Evolutionary conservation across 2,113 vertebrate genomes (phyloP), one percentile per base, ranked within the genome.

Genomic region (Cyprinodon variegatus): DNA sequence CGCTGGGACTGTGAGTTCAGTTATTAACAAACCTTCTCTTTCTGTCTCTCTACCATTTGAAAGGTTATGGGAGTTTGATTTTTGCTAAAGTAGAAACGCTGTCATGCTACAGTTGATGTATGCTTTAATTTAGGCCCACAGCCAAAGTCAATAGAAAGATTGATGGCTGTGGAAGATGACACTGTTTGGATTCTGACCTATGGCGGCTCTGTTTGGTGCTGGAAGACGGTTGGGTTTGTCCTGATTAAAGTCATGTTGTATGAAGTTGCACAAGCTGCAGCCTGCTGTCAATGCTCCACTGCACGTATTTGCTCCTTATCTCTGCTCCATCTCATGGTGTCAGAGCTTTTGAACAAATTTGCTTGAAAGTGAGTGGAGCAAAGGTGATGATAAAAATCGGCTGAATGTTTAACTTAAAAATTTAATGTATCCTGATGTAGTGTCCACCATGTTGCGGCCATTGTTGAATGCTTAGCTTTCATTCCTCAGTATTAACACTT

Each of bases 1-100:
- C 77, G 97, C 98, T 81, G 97, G 96, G 62, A 95, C 92, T 86
- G 98, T 99, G 91, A 96, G 90, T 53, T 15, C n/a, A 20, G 17
- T 50, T 13, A 11, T 63, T 57, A 3, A 10, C 11, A 37, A 65
- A 61, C 53, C 12, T 36, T 60, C 38, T 61, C 41, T 36, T 13
- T 2, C 2, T 39, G 0, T 38, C 36, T 39, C 22, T 72, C 15
- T 38, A 3, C 37, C 39, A 1, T 71, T 5, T 29, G 14, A 12
- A 14, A 65, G 37, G 29, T 20, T 72, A 1, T 37, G 5, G 48
- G 17, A 17, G 48, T 4, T 57, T 20, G 3, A 39, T 38, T 53
- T 3, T 12, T 1, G 15, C 22, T 17, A 67, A 67, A 15, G 50
- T 43, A 12, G 14, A 46, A 50, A 22, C 11, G 43, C 36, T 12